Base-by-base conservation (phyloP, 2,888 invertebrate species). In the Autographa gamma region DNA sequence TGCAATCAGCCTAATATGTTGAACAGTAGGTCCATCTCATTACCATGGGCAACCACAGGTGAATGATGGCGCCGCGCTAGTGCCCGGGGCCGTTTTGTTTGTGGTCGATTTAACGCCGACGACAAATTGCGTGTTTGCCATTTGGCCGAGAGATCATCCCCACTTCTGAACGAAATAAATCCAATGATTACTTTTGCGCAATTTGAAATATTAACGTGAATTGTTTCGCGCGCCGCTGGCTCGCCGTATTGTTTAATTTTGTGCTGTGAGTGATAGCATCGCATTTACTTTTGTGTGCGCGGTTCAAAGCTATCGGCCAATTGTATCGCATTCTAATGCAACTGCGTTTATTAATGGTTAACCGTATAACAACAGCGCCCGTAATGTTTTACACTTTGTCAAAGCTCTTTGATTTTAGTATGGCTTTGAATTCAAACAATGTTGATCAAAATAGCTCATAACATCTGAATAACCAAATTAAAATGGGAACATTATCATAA, bases 1-100 rank as follows among this genome's bases (percentile, higher is more conserved):
- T 93, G 93, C 94, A 94, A 95, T 95, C 95, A 94, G 93, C 92
- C 93, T 95, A 95, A 95, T 95, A 95, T 94, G 95, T 93, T 93
- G 92, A 92, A 93, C 92, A 92, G 93, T 93, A 91, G 93, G 92
- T 93, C 91, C 93, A 95, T 95, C 95, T 95, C 95, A 95, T 95
- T 95, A 95, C 92, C 93, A 93, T 93, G 93, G 93, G 85, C 89
- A 92, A 95, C 95, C 95, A 91, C 95, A 95, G 95, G 93, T 94
- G 95, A 95, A 92, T 93, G 94, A 95, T 94, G 95, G 93, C 89
- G 90, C 86, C 88, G 88, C 89, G 86, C 87, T 88, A 88, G 88
- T 87, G 89, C 90, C 69, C 86, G 86, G 85, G 88, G 88, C 89
- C 93, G 93, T 94, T 95, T 95, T 95, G 95, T 95, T 95, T 95